Evolutionary conservation across 2,113 vertebrate species (phyloP), one percentile per base, ranked within the genome.

Genomic region (Chaenocephalus aceratus): DNA sequence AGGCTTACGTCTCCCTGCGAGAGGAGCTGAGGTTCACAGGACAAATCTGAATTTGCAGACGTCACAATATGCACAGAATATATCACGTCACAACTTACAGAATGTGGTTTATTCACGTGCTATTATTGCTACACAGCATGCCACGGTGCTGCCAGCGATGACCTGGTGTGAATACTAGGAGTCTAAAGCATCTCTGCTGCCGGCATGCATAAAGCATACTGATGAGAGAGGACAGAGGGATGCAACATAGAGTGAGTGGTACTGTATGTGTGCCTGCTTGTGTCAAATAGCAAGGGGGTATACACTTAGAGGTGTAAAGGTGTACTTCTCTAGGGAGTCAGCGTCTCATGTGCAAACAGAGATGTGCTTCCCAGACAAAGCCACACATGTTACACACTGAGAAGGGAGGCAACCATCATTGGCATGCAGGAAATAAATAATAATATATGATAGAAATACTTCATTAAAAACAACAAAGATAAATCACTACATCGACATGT

Each of bases 381-480:
- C 64, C 62, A 68, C 64, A 80, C 66, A 54, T 78, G 74, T 84
- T 49, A 79, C 56, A 68, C 53, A 56, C 74, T 75, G 64, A 58
- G 71, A 53, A 21, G 66, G 45, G 45, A 18, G 12, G 52, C 23
- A 26, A 65, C 64, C 45, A 26, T 58, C 58, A 36, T 14, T 1
- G 56, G 65, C 58, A 63, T 6, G 70, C 26, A 59, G 36, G 74
- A 81, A 79, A 67, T 62, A 65, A 16, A 64, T 56, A 69, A 73
- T 68, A 52, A 41, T 41, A 8, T 6, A 41, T 7, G 7, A 41
- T 41, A 41, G 36, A 79, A 79, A 85, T 77, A 65, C 79, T 85
- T 89, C 49, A 86, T 79, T 79, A 23, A 85, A 80, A 75, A 75
- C 53, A 72, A 75, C 66, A 81, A 83, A 68, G 70, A 85, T 51